Base-by-base conservation (phyloP, 2,888 invertebrate species). In the Agrotis segetum region DNA sequence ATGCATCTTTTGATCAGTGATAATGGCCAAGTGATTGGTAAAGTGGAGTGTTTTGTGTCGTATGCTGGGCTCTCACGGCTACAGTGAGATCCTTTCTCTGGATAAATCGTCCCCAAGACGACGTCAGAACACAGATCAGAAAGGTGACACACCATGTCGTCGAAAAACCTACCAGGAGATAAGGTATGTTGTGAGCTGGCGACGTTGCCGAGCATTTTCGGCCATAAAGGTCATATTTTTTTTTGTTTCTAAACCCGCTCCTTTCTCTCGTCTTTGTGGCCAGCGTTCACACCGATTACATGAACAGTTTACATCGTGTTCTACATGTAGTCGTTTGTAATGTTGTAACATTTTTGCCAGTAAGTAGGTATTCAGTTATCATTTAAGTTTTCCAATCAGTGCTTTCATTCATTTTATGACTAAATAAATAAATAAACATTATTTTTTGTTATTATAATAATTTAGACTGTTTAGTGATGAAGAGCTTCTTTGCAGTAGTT, bases 91-190 rank as follows among this genome's bases (percentile, higher is more conserved):
- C 95, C 95, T 94, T 95, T 94, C 94, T 94, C 93, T 95, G 95
- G 95, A 95, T 95, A 94, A 90, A 92, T 94, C 94, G 95, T 94
- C 95, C 91, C 86, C 91, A 93, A 93, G 94, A 95, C 95, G 93
- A 93, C 94, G 94, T 96, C 96, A 92, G 90, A 91, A 91, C 90
- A 89, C 91, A 91, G 87, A 87, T 89, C 90, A 89, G 92, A 89
- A 91, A 93, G 94, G 92, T 93, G 93, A 93, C 92, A 88, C 95
- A 96, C 96, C 95, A 98, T 98, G 97, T 97, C 97, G 96, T 97
- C 97, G 93, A 97, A 98, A 96, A 97, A 97, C 96, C 97, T 98
- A 96, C 98, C 98, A 94, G 97, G 98, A 95, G 98, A 98, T 97
- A 98, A 98, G 98, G 98, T 98, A 96, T 96, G 96, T 94, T 94